Evolutionary conservation across 2,888 invertebrate species (phyloP).

Genomic region (Drosophila algonquin): DNA sequence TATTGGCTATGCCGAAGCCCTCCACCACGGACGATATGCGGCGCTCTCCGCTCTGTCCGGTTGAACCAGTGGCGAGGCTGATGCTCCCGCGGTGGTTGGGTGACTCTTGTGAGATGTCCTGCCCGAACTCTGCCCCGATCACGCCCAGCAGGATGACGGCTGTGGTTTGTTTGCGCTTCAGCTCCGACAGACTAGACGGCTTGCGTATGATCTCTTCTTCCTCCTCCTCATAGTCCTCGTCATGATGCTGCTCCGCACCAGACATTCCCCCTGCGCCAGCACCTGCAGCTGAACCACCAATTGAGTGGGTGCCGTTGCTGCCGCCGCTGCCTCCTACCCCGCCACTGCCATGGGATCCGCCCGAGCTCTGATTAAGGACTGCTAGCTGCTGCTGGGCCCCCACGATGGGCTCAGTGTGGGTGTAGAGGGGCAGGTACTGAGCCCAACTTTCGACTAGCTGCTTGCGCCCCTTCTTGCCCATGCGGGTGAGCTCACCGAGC

Average conservation of each 20-base stretch:
- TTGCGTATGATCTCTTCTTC: slow-evolving; percentile 93
- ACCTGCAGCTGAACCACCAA: slow-evolving; percentile 70
- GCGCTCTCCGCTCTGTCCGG: slow-evolving; percentile 81
- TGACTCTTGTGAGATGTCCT: slow-evolving; percentile 92
- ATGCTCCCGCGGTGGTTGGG: slow-evolving; percentile 78
- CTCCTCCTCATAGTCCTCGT: slow-evolving; percentile 92
- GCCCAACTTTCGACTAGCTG: slow-evolving; percentile 97
- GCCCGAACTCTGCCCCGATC: slow-evolving; percentile 99
- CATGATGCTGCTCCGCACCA: slow-evolving; percentile 73
- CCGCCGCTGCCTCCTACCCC: slow-evolving; percentile 29
- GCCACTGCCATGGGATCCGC: slow-evolving; percentile 24
- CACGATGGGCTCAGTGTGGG: slow-evolving; percentile 91
- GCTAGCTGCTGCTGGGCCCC: slow-evolving; percentile 84
- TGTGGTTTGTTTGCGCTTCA: slow-evolving; percentile 97
- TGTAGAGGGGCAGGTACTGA: slow-evolving; percentile 95
- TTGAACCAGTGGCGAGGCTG: slow-evolving; percentile 35
- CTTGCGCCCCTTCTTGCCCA: slow-evolving; percentile 92
- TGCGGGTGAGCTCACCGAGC: slow-evolving; percentile 94
- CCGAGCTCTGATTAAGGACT: slow-evolving; percentile 46
- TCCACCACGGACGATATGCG: slow-evolving; percentile 94
- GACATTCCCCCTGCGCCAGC: slow-evolving; percentile 34
- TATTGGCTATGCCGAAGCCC: slow-evolving; percentile 92
- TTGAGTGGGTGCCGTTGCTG: slow-evolving; percentile 7
- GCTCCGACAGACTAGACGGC: slow-evolving; percentile 92
- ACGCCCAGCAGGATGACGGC: slow-evolving; percentile 98